Conservation (phyloP, 2,797 vertebrate genomes). For the Trematomus bernacchii region DNA sequence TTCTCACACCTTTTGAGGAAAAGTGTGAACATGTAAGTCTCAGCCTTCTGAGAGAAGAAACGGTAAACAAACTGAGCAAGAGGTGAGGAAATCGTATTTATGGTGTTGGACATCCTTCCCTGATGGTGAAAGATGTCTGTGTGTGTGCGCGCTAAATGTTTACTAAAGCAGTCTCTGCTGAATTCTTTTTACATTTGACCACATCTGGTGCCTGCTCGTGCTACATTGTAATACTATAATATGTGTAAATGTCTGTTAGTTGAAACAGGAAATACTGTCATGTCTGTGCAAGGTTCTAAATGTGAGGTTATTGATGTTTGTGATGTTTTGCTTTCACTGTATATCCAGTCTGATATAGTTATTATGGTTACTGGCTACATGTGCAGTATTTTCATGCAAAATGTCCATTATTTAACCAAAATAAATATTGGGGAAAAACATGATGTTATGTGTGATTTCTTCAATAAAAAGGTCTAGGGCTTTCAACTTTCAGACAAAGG, state of each 20-base stretch:
- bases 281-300: slow-evolving; percentile 33
- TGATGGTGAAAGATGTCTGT: slow-evolving; percentile 23
- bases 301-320: slow-evolving; percentile 46
- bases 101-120: slow-evolving; percentile 22
- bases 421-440: slow-evolving; percentile 42
- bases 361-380: slow-evolving; percentile 18
- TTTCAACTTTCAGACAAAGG: no score
- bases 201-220: slow-evolving; percentile 64
- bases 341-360: slow-evolving; percentile 27
- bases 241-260: slow-evolving; percentile 32
- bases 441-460: background rate
- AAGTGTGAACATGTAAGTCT: slow-evolving; percentile 17
- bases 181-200: slow-evolving; percentile 5
- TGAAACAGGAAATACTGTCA: slow-evolving; percentile 7
- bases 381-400: slow-evolving; percentile 45
- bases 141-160: slow-evolving; percentile 41
- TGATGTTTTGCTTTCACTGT: slow-evolving; percentile 56
- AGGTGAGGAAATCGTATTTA: slow-evolving; percentile 35
- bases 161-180: slow-evolving; percentile 44
- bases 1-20: slow-evolving; percentile 8
- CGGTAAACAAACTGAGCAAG: slow-evolving; percentile 21
- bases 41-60: slow-evolving; percentile 2
- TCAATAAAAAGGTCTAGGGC: background rate
- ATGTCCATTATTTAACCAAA: slow-evolving; percentile 57
- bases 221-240: slow-evolving; percentile 30